These are phyloP conservation scores for Tanaodytes sp. DNA, from an alignment of 2,888 invertebrate genomes.

Conservation along the genomic window DNA sequence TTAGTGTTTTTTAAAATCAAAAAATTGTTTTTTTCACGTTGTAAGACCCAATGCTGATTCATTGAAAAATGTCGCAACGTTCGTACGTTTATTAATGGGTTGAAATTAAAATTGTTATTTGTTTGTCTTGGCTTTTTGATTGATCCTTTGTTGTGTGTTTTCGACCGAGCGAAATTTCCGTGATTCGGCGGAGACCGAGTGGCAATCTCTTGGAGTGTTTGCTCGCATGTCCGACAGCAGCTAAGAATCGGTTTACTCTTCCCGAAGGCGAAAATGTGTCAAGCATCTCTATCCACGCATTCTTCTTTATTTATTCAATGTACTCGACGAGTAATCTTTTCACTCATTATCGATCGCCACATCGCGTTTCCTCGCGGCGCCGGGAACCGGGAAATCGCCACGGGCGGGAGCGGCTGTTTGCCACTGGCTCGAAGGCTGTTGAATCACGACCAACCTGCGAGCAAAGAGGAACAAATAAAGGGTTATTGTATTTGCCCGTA, in stretches of 20 bases:
- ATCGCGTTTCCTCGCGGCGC: conserved; percentile 42
- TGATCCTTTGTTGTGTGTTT: too few species aligned
- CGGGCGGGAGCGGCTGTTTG: conserved; percentile 63
- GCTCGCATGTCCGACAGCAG: conserved; percentile 49
- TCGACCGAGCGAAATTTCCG: conserved; percentile 18
- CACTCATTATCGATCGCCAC: conserved; percentile 45
- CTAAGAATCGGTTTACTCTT: conserved; percentile 23
- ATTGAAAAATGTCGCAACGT: too few species aligned
- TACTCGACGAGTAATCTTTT: conserved; percentile 41
- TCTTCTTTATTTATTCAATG: conserved; percentile 46
- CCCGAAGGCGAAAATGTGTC: conserved; percentile 48
- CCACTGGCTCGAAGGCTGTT: conserved; percentile 69
- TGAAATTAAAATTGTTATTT: too few species aligned
- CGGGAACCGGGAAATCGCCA: conserved; percentile 62
- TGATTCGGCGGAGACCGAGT: conserved; percentile 25
- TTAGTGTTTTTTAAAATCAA: too few species aligned
- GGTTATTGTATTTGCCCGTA: conserved; percentile 72
- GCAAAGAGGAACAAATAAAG: conserved; percentile 70
- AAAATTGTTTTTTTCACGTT: too few species aligned
- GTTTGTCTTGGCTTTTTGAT: too few species aligned
- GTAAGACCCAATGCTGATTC: too few species aligned
- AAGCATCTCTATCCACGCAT: conserved; percentile 45
- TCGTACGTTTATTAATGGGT: too few species aligned
- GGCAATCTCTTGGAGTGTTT: conserved; percentile 57
- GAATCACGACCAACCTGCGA: conserved; percentile 67